Conservation (phyloP, 2,113 vertebrate species). For the Symphodus melops region DNA sequence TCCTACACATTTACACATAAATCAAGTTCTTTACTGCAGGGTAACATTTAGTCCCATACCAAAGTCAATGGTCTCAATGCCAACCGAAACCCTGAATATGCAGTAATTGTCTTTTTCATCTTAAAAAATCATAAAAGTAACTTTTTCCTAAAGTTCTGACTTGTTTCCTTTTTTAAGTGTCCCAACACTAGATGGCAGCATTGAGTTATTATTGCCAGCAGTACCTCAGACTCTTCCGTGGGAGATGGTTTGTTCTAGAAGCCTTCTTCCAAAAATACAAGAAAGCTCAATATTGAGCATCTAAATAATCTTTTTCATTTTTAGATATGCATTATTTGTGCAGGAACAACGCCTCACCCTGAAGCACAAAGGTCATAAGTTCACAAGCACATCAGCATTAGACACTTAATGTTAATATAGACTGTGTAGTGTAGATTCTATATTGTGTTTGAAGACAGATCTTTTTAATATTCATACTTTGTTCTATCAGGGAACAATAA, state of each 20-base stretch:
- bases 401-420: not conserved
- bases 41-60: not conserved
- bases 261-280: conserved; percentile 22
- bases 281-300: not conserved
- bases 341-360: not conserved
- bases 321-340: not conserved
- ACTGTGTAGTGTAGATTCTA: not conserved
- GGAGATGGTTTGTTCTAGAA: conserved; percentile 5
- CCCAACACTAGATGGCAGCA: conserved; percentile 79
- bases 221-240: not conserved
- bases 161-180: not conserved
- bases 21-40: not conserved
- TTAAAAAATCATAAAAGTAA: not conserved
- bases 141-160: conserved; percentile 4
- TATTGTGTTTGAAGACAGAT: not conserved
- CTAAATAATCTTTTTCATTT: not conserved
- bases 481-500: not conserved
- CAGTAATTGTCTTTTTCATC: not conserved
- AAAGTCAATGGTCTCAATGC: not conserved
- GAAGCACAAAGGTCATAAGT: not conserved
- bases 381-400: not conserved
- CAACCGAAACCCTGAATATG: not conserved
- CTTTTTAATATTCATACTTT: not conserved
- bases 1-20: not conserved
- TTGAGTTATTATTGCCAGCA: conserved; percentile 70